These are phyloP conservation scores for Eciton burchellii DNA, from an alignment of 1,140 invertebrate genomes.

Conservation along the genomic window DNA sequence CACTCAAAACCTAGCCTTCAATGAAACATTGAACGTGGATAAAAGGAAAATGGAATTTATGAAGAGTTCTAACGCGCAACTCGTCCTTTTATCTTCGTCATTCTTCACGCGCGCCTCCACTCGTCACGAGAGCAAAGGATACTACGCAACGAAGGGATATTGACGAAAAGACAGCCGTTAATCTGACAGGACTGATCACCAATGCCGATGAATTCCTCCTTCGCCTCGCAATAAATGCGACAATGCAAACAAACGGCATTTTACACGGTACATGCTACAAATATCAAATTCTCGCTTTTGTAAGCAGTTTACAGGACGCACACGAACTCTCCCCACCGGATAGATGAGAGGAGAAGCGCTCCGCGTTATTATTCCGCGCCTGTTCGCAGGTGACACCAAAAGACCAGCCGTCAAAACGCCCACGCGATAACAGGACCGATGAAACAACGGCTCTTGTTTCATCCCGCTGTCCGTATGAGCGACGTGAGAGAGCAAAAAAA, in stretches of 20 bases:
- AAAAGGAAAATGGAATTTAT: neutral
- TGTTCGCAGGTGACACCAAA: conserved; percentile 17
- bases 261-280: conserved; percentile 50
- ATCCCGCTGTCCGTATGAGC: neutral
- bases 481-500: neutral
- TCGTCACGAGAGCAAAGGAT: neutral
- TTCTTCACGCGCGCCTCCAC: neutral
- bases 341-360: conserved; percentile 6
- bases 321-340: conserved; percentile 13
- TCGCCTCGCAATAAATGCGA: conserved; percentile 58
- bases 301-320: conserved; percentile 52
- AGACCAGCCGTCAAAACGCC: conserved; percentile 34
- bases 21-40: neutral
- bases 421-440: conserved; percentile 37
- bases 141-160: neutral
- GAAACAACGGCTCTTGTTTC: conserved; percentile 33
- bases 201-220: conserved; percentile 52
- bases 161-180: conserved; percentile 2
- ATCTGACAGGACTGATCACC: conserved; percentile 38
- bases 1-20: too few relatives aligned
- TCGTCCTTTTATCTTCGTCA: neutral
- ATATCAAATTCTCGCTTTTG: conserved; percentile 53
- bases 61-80: neutral
- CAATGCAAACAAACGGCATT: conserved; percentile 60
- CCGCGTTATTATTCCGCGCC: conserved; percentile 54